Percentiles rank a stretch among this genome's conserved stretches.
These are phyloP conservation scores for Pyrrhosoma nymphula DNA, from an alignment of 2,888 invertebrate genomes.

Conservation along the genomic window DNA sequence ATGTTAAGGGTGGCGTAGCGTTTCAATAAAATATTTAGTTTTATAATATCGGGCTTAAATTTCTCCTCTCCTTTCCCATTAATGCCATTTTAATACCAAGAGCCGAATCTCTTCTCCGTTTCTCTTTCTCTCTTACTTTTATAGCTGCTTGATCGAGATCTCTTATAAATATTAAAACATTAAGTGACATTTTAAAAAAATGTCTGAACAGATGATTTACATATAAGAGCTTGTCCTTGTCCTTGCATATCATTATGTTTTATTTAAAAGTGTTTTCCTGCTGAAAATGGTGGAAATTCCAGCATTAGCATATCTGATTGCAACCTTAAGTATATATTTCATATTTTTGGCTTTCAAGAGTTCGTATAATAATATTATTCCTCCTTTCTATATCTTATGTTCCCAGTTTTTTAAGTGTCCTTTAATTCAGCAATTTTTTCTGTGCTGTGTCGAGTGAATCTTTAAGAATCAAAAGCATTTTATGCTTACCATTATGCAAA, in stretches of 20 bases:
- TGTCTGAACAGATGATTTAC: conserved; percentile 3
- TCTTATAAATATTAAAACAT: conserved; percentile 43
- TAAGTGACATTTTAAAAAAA: conserved; percentile 34
- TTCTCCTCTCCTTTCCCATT: neutral
- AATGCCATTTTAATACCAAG: neutral
- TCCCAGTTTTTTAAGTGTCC: too few relatives aligned
- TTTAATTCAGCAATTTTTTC: too few relatives aligned
- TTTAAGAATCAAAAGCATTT: neutral
- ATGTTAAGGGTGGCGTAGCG: neutral
- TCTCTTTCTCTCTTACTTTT: neutral
- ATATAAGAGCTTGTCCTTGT: conserved; percentile 29
- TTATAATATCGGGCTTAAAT: neutral
- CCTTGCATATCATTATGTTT: conserved; percentile 49
- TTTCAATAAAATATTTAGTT: neutral
- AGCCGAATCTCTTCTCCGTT: neutral
- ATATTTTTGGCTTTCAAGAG: neutral
- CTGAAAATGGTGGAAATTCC: neutral
- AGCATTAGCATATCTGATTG: conserved; percentile 44
- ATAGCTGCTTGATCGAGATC: conserved; percentile 17
- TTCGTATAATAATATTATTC: neutral
- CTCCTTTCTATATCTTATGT: too few relatives aligned
- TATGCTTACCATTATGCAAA: neutral
- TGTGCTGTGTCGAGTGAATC: too few relatives aligned
- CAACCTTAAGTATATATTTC: conserved; percentile 20
- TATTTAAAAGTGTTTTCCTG: neutral